Conservation (phyloP, 2,888 invertebrate species). For the Parnassius glacialis region DNA sequence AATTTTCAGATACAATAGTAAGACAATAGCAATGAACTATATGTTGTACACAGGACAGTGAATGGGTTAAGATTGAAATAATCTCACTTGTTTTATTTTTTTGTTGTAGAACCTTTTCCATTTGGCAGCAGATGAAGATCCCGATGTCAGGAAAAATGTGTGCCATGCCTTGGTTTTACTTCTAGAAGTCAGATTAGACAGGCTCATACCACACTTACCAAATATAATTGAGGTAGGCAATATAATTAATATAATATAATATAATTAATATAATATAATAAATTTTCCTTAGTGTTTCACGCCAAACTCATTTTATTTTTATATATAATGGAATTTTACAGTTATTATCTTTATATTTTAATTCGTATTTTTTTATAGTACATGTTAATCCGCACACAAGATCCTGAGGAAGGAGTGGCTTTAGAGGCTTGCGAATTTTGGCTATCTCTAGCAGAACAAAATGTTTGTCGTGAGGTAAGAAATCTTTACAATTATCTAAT, state of each 20-base stretch:
- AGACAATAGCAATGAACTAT: no score
- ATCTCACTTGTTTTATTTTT: constrained; percentile 27
- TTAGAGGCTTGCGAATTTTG: constrained; percentile 99
- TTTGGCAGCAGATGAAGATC: constrained; percentile 96
- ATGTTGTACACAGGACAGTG: no score
- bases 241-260: no score
- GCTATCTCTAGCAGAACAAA: constrained; percentile 97
- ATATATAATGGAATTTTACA: no score
- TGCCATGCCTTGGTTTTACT: constrained; percentile 98
- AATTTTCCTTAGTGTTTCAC: no score
- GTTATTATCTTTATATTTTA: neutral
- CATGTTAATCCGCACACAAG: constrained; percentile 97
- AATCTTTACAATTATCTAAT: neutral
- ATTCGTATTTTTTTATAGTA: constrained; percentile 79
- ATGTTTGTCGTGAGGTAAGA: constrained; percentile 90
- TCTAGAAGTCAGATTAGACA: constrained; percentile 96
- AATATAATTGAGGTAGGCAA: constrained; percentile 92
- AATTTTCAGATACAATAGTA: no score
- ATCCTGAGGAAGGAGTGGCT: constrained; percentile 95
- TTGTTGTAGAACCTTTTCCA: constrained; percentile 90
- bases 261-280: no score
- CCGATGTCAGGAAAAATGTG: constrained; percentile 98
- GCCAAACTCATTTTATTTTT: no score
- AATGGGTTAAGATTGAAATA: neutral
- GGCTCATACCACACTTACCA: constrained; percentile 96